These are phyloP conservation scores for Diarsia brunnea DNA, from an alignment of 2,888 invertebrate species.

Conservation along the genomic window DNA sequence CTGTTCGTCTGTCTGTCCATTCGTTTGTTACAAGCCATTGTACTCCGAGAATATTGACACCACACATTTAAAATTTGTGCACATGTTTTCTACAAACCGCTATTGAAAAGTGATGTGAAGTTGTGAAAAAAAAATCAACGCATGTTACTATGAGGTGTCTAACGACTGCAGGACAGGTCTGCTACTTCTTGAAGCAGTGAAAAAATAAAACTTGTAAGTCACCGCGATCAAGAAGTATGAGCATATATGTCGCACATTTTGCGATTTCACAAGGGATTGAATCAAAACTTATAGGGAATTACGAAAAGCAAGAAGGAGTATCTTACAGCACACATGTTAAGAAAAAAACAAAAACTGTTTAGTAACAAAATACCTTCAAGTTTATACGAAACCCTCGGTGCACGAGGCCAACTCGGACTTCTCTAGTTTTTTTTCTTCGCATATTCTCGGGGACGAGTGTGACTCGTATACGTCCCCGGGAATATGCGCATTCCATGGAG, in stretches of 20 bases:
- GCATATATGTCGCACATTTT: too few species aligned
- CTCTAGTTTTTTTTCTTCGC: not conserved
- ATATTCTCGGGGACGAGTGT: too few species aligned
- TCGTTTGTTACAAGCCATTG: not conserved
- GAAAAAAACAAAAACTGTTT: too few species aligned
- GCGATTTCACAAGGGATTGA: too few species aligned
- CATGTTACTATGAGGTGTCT: not conserved
- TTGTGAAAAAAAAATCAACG: not conserved
- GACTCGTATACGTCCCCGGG: not conserved
- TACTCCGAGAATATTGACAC: not conserved
- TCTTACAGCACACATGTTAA: too few species aligned
- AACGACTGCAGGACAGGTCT: not conserved
- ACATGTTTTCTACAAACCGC: not conserved
- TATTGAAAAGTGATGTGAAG: not conserved
- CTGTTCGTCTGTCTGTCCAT: not conserved
- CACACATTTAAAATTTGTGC: not conserved
- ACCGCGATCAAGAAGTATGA: too few species aligned
- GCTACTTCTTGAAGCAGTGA: too few species aligned
- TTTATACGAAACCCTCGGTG: not conserved
- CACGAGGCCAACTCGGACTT: not conserved
- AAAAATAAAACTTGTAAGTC: too few species aligned
- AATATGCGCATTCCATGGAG: slow-evolving; percentile 26
- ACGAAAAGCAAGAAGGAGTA: too few species aligned
- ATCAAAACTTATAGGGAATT: too few species aligned
- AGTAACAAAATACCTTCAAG: too few species aligned